Base-by-base conservation (phyloP, 2,797 vertebrate species). In the Sebastes dallii region DNA sequence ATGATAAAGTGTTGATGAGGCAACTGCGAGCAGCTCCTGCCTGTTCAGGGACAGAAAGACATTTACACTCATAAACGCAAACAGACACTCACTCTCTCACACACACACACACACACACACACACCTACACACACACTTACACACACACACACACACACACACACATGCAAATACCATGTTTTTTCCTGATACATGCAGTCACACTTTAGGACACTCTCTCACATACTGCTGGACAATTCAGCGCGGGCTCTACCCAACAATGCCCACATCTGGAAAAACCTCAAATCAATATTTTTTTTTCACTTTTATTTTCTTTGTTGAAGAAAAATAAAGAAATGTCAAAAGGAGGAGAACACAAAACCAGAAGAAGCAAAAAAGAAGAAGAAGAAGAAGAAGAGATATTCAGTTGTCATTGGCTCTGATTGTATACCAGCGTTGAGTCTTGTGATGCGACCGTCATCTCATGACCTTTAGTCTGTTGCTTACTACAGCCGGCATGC, bases 361-460 rank as follows among this genome's bases (percentile, higher is more conserved):
- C 29, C 77, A 82, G 82, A 83, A 72, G 46, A 76, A 72, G 67
- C 24, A 25, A 77, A 84, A 39, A 80, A 22, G 52, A 86, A 25
- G 78, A 84, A 39, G 36, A 39, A 30, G 30, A 32, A 71, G 72
- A 80, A 71, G 73, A 80, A 22, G 52, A 86, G 81, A 90, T 75
- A 69, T 88, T 93, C 82, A 83, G 91, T 95, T 91, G 91, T 95
- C 95, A 95, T 95, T 96, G 96, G 96, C 95, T 95, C 94, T 94
- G 93, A 95, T 96, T 95, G 96, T 96, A 95, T 96, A 95, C 94
- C 94, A 94, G 96, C 96, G 96, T 96, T 96, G 94, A 94, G 88
- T 93, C 92, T 95, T 92, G 92, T 80, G 84, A 79, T 69, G 68
- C 46, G 27, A 69, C 55, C 70, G n/a, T 46, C 14, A 73, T 70